A percentile compares a stretch with the other conserved stretches of the same genome.
phyloP scores from a whole-genome alignment of 2,888 invertebrate genomes.

The Andrena fulva region DNA sequence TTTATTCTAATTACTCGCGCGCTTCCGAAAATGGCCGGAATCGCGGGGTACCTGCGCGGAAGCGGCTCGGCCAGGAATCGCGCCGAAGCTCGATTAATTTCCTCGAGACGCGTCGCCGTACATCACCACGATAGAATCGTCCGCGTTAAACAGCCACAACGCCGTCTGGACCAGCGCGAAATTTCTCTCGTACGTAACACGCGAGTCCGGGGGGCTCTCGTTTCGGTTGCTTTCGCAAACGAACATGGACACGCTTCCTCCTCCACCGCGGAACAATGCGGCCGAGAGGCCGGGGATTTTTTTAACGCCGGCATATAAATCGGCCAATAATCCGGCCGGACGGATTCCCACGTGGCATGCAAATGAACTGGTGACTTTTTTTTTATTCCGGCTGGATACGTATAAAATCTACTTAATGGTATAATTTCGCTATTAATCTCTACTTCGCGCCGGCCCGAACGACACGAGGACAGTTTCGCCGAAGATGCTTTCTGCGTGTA shows the following conservation, averaged over 20 bases:
- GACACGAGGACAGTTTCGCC: conserved; percentile 45
- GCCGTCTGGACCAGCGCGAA: conserved; percentile 13
- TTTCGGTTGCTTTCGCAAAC: conserved; percentile 37
- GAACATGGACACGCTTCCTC: background rate
- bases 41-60: background rate
- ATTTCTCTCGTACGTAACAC: conserved; percentile 43
- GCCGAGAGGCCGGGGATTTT: conserved; percentile 51
- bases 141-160: conserved; percentile 41
- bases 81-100: conserved; percentile 37
- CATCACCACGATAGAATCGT: conserved; percentile 44
- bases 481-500: background rate
- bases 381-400: conserved; percentile 69
- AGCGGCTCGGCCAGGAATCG: background rate
- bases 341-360: conserved; percentile 76
- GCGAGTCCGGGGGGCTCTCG: conserved; percentile 3
- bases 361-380: conserved; percentile 72
- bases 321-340: conserved; percentile 74
- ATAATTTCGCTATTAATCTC: conserved; percentile 83
- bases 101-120: background rate
- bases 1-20: conserved; percentile 29
- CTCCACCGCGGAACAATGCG: conserved; percentile 5
- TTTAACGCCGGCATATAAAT: conserved; percentile 76
- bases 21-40: background rate
- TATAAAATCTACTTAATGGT: conserved; percentile 77
- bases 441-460: conserved; percentile 62